Evolutionary conservation across 2,888 invertebrate genomes (phyloP).

Genomic region (Cerceris ruficornis): DNA sequence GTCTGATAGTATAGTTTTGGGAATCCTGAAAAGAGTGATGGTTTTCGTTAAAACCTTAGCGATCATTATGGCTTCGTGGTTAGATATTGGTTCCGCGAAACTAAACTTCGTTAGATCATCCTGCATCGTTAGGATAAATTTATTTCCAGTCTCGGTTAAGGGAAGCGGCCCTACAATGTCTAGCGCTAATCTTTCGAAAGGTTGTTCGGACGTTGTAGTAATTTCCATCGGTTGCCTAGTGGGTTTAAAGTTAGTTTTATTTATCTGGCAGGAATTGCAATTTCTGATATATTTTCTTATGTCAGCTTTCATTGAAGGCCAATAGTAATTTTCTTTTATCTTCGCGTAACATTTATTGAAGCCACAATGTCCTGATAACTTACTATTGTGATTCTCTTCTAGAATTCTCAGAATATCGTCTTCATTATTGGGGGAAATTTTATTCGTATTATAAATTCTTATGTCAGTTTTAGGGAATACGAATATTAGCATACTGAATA

Average conservation of each 20-base stretch:
- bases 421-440: not conserved
- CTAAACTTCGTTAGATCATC: not conserved
- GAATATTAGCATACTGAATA: constrained; percentile 13
- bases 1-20: not conserved
- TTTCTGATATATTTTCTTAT: constrained; percentile 2
- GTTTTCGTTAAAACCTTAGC: not conserved
- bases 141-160: not conserved
- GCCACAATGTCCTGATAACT: not conserved
- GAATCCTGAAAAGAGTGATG: not conserved
- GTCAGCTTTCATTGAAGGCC: constrained; percentile 10
- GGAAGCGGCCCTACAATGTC: not conserved
- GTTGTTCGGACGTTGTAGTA: not conserved
- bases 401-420: not conserved
- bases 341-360: constrained; percentile 9
- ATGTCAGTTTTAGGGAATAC: constrained; percentile 4
- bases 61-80: not conserved
- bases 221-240: not conserved
- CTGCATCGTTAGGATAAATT: not conserved
- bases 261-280: not conserved
- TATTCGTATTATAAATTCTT: constrained; percentile 1
- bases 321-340: constrained; percentile 14
- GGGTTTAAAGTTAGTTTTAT: not conserved
- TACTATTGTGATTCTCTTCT: constrained; percentile 10
- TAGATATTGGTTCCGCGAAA: not conserved
- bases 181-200: not conserved